A percentile compares a stretch with the other conserved stretches of the same genome.
Evolutionary conservation across 2,888 invertebrate genomes (phyloP).

Genomic region (Stramonita haemastoma): DNA sequence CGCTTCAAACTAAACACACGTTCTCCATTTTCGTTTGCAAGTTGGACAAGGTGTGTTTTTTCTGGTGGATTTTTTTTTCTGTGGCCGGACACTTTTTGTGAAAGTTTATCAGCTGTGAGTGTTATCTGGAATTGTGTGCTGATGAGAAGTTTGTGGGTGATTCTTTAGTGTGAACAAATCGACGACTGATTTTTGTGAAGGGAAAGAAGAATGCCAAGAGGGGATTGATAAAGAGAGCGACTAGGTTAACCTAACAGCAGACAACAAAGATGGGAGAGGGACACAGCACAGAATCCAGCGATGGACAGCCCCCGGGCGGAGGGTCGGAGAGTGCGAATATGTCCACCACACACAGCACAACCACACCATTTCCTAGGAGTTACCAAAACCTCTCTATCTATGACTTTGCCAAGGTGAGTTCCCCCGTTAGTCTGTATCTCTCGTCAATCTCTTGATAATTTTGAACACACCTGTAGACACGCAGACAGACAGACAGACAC

Average conservation of each 20-base stretch:
- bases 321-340: neutral
- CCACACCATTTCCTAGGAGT: neutral
- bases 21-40: too few relatives aligned
- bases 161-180: too few relatives aligned
- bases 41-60: too few relatives aligned
- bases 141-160: too few relatives aligned
- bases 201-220: neutral
- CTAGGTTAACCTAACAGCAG: neutral
- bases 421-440: neutral
- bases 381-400: slow-evolving; percentile 3
- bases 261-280: slow-evolving; percentile 18
- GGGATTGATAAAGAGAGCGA: neutral
- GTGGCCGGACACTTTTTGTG: neutral
- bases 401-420: slow-evolving; percentile 27
- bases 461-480: too few relatives aligned
- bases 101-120: neutral
- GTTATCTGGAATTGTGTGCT: neutral
- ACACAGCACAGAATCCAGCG: neutral
- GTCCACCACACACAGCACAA: neutral
- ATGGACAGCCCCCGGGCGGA: neutral
- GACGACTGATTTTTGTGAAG: neutral
- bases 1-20: too few relatives aligned
- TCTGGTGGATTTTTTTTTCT: too few relatives aligned
- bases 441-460: neutral
- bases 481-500: neutral